Percentiles rank a stretch among this genome's conserved stretches.
phyloP scores from a whole-genome alignment of 2,113 vertebrate species.

The Neolamprologus toae region DNA sequence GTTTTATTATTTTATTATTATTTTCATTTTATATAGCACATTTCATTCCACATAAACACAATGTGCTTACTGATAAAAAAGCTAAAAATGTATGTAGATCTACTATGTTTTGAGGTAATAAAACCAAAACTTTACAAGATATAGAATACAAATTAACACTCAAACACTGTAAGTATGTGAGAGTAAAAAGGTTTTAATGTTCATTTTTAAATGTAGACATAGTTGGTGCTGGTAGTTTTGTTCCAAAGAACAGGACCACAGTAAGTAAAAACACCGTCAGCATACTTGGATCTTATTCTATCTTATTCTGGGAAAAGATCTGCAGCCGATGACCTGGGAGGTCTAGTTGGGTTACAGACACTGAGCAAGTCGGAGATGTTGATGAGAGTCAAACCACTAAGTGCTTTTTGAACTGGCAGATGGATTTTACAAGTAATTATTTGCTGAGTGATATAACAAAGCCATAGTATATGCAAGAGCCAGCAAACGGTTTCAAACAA shows the following conservation, averaged over 20 bases:
- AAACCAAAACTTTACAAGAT: background rate
- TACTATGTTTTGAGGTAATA: background rate
- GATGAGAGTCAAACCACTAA: background rate
- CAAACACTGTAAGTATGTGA: background rate
- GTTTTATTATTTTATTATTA: background rate
- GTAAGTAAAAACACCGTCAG: background rate
- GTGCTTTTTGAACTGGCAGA: background rate
- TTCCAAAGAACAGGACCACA: background rate
- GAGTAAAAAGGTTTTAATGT: background rate
- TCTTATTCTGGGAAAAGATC: background rate
- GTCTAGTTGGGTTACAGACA: background rate
- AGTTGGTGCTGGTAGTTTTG: background rate
- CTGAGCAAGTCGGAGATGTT: background rate
- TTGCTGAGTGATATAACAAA: background rate
- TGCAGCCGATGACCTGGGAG: background rate
- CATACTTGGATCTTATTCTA: background rate
- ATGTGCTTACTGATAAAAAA: background rate
- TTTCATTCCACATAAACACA: background rate
- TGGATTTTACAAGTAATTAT: background rate
- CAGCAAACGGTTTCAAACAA: background rate
- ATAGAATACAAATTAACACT: background rate
- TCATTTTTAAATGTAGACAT: background rate
- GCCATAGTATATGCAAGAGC: background rate
- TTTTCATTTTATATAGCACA: background rate
- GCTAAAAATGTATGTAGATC: background rate